Percentiles rank a stretch among this genome's conserved stretches.
Conservation (phyloP, 2,113 vertebrate species). For the Acrocephalus kingi region DNA sequence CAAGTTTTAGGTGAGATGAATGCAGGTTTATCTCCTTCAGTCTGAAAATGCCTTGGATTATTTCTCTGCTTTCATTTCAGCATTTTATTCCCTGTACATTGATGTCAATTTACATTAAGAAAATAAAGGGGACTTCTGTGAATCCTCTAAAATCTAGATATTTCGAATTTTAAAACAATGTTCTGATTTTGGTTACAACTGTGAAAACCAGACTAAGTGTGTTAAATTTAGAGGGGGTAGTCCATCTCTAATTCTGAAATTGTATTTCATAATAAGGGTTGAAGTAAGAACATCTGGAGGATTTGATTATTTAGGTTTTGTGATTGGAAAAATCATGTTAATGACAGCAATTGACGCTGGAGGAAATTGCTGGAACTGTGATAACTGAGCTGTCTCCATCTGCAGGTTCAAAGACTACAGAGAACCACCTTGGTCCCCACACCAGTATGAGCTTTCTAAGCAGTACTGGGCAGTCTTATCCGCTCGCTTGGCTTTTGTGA, state of each 20-base stretch:
- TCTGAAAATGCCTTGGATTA: not conserved
- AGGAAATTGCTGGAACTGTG: not conserved
- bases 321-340: not conserved
- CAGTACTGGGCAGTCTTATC: slow-evolving; percentile 95
- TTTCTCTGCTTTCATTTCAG: not conserved
- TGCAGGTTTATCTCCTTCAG: not conserved
- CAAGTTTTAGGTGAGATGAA: not conserved
- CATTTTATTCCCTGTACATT: not conserved
- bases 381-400: not conserved
- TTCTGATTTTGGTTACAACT: slow-evolving; percentile 1
- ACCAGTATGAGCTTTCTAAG: slow-evolving; percentile 92
- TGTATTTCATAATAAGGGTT: not conserved
- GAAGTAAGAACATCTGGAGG: slow-evolving; percentile 12
- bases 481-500: slow-evolving; percentile 92
- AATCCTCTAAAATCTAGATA: not conserved
- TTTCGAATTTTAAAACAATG: not conserved
- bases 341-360: not conserved
- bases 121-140: not conserved
- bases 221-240: not conserved
- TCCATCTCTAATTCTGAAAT: slow-evolving; percentile 18
- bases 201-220: not conserved
- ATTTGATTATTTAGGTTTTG: not conserved
- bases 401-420: slow-evolving; percentile 96
- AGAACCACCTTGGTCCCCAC: slow-evolving; percentile 90
- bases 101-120: not conserved